Base-by-base conservation (phyloP, 37 sponge, comb jelly and placozoan genomes). In the Axinella damicornis region DNA sequence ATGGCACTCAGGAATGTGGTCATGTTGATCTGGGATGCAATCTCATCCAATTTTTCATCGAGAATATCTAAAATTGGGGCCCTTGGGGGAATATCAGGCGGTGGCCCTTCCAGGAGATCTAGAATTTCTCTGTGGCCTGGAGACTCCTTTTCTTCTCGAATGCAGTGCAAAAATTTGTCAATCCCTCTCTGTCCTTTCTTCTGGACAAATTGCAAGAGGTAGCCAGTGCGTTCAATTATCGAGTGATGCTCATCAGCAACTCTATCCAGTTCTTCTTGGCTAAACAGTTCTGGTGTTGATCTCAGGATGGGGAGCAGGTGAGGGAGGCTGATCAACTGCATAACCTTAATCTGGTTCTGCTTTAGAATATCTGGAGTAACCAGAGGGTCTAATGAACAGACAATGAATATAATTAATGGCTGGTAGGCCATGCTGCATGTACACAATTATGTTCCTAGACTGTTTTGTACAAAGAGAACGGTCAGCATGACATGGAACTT, bases 61-160 rank as follows among this genome's bases (percentile, higher is more conserved):
- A 83, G 63, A 5, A 83, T 74, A 0, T 73, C 75, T 1, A 83
- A 74, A 11, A 83, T 41, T 21, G 84, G 84, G 11, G 74, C 61
- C 12, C 65, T 74, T 0, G 2, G 20, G 0, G 65, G 74, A 15
- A 31, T 46, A 12, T 83, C 75, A 0, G 65, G 52, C 38, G 21
- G 36, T 34, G 65, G 46, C 34, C 31, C 65, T 22, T 83, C 84
- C 21, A 83, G 36, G 0, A 83, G 74, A 11, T 53, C 16, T n/a
- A 83, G 6, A 21, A 83, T 83, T 36, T 65, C 52, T 2, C 37
- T 22, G 65, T 83, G 84, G 1, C 65, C 66, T 27, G 66, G 80
- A 27, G 30, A 5, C 1, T n/a, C 46, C 30, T 60, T 82, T 14
- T 34, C 52, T 28, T 74, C 75, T 25, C 75, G 55, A 31, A 83